Conservation (phyloP, 2,113 vertebrate species). For the Cochlearius cochlearius region DNA sequence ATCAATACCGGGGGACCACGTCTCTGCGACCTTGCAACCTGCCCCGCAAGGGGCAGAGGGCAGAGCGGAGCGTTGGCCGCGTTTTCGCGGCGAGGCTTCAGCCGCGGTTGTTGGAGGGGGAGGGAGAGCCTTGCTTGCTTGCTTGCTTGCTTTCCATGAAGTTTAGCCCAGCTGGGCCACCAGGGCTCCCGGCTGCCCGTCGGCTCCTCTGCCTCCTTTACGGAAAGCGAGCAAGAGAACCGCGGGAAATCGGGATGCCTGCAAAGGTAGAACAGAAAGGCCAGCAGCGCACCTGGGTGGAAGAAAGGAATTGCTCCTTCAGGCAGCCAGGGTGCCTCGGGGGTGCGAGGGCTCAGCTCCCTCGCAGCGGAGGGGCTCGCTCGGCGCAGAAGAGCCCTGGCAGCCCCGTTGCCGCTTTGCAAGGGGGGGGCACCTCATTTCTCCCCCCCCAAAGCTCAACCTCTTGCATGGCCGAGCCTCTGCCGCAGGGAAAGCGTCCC, state of each 20-base stretch:
- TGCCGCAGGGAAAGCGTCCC: not conserved
- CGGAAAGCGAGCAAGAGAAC: not conserved
- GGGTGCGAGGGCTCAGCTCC: not conserved
- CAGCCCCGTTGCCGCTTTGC: not conserved
- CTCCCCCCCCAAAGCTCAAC: not conserved
- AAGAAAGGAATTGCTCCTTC: not conserved
- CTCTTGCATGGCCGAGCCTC: fast-evolving
- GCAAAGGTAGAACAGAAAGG: not conserved
- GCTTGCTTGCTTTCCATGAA: not conserved
- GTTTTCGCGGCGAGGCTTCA: not conserved
- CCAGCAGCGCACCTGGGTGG: not conserved
- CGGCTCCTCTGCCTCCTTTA: not conserved
- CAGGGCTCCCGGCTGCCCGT: not conserved
- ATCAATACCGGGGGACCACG: not conserved
- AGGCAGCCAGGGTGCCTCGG: not conserved
- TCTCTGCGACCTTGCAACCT: constrained; percentile 34
- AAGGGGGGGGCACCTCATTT: not conserved
- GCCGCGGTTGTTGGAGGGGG: not conserved
- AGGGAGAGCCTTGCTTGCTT: constrained; percentile 16
- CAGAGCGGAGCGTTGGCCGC: not conserved
- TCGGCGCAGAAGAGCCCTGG: not conserved
- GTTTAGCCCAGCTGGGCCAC: not conserved
- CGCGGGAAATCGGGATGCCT: not conserved
- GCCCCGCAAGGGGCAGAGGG: constrained; percentile 36
- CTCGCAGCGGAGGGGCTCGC: fast-evolving